Evolutionary conservation across 92 coral and sea anemone genomes (phyloP).

Genomic region (Epizoanthus illoricatus): DNA sequence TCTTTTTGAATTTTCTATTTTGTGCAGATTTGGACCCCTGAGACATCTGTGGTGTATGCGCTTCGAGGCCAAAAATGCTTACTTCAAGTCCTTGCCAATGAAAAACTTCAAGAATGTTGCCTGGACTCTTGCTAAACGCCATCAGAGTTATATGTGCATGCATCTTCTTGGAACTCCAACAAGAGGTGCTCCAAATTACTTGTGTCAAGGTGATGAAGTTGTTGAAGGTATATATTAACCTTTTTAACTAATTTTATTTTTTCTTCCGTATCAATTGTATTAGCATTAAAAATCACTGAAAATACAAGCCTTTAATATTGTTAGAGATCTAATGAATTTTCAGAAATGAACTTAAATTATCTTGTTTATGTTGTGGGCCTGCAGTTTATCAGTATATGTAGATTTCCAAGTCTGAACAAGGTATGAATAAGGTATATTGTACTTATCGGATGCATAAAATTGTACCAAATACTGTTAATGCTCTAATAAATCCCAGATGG

Average conservation of each 20-base stretch:
- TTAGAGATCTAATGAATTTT: no score
- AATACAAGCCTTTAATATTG: no score
- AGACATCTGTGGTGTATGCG: slow-evolving; percentile 48
- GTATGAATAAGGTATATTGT: background rate
- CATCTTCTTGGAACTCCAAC: slow-evolving; percentile 38
- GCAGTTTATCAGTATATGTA: background rate
- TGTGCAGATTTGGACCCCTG: slow-evolving; percentile 42
- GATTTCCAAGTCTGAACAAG: background rate
- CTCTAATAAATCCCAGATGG: slow-evolving; percentile 3
- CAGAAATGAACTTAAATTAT: background rate
- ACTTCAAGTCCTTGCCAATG: slow-evolving; percentile 40
- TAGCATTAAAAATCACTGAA: background rate
- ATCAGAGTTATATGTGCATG: slow-evolving; percentile 47
- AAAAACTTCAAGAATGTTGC: slow-evolving; percentile 37
- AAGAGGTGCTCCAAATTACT: slow-evolving; percentile 32
- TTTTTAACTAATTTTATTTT: background rate
- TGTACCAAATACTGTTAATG: background rate
- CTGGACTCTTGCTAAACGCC: slow-evolving; percentile 40
- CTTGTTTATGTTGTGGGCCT: background rate
- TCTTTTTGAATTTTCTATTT: slow-evolving; percentile 21
- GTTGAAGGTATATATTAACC: slow-evolving; percentile 24
- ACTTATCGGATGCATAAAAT: background rate
- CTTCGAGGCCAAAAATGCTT: slow-evolving; percentile 38
- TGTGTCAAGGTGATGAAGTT: slow-evolving; percentile 42
- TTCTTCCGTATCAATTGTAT: background rate